Evolutionary conservation across 2,113 vertebrate species (phyloP).

Genomic region (Brachypodius melanocephalos): DNA sequence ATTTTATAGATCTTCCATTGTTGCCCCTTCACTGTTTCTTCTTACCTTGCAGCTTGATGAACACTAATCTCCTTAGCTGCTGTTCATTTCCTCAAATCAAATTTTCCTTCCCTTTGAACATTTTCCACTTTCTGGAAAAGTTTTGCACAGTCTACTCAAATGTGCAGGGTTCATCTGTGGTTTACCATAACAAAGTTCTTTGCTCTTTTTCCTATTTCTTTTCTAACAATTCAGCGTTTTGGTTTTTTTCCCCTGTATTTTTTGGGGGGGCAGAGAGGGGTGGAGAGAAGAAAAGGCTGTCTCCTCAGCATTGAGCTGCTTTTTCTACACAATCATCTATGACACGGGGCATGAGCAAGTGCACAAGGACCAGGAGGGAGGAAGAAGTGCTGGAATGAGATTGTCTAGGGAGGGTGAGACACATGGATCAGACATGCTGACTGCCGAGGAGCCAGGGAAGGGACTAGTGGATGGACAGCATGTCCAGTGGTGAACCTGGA

Average conservation of each 20-base stretch:
- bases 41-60: background rate
- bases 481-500: background rate
- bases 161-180: background rate
- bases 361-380: background rate
- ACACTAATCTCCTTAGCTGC: background rate
- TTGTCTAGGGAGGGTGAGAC: background rate
- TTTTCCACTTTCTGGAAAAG: background rate
- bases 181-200: background rate
- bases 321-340: background rate
- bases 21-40: background rate
- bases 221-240: background rate
- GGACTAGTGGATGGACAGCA: background rate
- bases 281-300: background rate
- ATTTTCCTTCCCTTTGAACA: background rate
- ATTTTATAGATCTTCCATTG: background rate
- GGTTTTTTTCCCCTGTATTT: background rate
- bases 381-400: background rate
- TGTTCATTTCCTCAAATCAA: background rate
- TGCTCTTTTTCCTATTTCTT: background rate
- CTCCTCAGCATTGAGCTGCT: background rate
- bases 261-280: fast-evolving
- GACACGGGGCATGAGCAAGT: background rate
- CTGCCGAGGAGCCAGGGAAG: background rate
- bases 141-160: background rate
- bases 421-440: background rate